Conservation (phyloP, 23 tunicate species). For the Ascidia mentula region DNA sequence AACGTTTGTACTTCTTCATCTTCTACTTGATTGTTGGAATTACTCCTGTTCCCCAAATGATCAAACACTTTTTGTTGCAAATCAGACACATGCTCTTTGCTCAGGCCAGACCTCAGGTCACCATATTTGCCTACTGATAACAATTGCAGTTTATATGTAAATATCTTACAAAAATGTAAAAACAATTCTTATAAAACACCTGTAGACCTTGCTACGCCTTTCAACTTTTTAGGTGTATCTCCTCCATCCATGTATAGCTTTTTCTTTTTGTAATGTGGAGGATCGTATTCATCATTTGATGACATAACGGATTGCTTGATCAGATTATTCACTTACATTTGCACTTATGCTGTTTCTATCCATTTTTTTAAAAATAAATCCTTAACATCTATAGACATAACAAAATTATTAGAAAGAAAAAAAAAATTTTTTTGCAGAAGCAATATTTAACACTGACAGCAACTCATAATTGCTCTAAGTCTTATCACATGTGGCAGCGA, state of each 20-base stretch:
- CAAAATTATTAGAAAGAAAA: no score
- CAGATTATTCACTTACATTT: no score
- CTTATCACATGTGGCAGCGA: neutral
- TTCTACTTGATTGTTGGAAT: no score
- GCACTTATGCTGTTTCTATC: neutral
- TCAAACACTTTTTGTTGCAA: neutral
- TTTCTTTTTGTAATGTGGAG: neutral
- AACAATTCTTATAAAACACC: neutral
- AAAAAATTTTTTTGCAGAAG: neutral
- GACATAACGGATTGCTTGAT: no score
- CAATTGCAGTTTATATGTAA: neutral
- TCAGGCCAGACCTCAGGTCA: neutral
- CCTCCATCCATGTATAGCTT: conserved; percentile 1
- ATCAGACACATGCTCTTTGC: neutral
- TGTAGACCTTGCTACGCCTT: neutral
- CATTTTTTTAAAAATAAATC: no score
- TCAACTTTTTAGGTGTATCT: neutral
- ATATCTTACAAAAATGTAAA: no score
- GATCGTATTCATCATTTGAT: no score
- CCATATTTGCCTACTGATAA: neutral
- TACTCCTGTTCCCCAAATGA: no score
- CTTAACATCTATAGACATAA: no score
- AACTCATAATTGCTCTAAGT: neutral
- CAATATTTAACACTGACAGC: neutral
- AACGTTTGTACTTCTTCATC: no score